These are phyloP conservation scores for Carassius gibelio DNA, from an alignment of 2,113 vertebrate species.

Conservation along the genomic window DNA sequence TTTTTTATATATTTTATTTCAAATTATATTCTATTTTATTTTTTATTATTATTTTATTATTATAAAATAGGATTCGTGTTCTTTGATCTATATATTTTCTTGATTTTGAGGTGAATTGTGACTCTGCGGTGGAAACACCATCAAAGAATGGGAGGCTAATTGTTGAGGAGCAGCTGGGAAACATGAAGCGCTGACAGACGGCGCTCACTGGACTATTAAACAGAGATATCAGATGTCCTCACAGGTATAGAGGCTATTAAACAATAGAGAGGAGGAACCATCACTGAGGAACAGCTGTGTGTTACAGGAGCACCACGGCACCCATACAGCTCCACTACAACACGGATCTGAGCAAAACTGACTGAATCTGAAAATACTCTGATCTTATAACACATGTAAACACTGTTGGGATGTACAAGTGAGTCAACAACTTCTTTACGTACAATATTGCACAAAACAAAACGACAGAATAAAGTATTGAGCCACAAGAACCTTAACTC, in stretches of 20 bases:
- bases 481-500: no score
- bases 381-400: not conserved
- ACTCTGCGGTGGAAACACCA: not conserved
- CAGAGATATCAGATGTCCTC: constrained; percentile 59
- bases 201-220: constrained; percentile 59
- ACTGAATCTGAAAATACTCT: not conserved
- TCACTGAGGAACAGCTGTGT: constrained; percentile 15
- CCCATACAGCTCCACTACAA: not conserved
- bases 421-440: not conserved
- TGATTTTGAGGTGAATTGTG: not conserved
- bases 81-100: not conserved
- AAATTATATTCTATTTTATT: no score
- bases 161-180: constrained; percentile 28
- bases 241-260: constrained; percentile 56
- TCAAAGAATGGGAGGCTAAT: not conserved
- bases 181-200: constrained; percentile 52
- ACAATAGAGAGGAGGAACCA: constrained; percentile 54
- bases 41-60: no score
- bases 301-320: not conserved
- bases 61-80: no score
- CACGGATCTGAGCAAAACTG: not conserved
- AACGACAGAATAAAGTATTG: no score
- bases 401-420: not conserved
- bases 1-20: no score
- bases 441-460: not conserved